Base-by-base conservation (phyloP, 2,797 vertebrate species). In the Acanthornis magna region DNA sequence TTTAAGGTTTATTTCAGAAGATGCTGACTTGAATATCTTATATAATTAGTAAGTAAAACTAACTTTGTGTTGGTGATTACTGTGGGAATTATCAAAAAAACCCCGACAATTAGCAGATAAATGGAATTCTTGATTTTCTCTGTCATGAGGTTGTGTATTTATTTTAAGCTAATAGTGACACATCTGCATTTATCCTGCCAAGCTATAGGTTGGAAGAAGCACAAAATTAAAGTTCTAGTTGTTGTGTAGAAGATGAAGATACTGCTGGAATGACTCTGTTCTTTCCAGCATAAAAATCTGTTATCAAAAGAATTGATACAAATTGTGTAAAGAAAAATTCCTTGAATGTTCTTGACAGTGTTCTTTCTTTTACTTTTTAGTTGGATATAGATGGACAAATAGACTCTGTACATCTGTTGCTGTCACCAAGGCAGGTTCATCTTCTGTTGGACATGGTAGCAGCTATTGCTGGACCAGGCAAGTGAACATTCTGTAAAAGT, bases 361-460 rank as follows among this genome's bases (percentile, higher is more conserved):
- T 65, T 88, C 22, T 43, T 88, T 43, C 29, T 93, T 95, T 97
- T 50, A 71, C 84, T 78, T 97, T 95, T 65, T 95, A 99, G 99
- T 97, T 99, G 98, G 99, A 99, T 95, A 97, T 99, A 85, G 98
- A 98, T 88, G 99, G 99, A 74, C 98, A 99, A 61, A 98, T 99
- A 78, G 99, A 99, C 82, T 98, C 98, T 15, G 70, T 99, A 84
- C 98, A 99, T 91, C 96, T 99, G 32, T 98, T 99, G 96, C 97
- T 99, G 72, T 99, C 99, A 7, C 99, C 99, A 18, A 98, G 98
- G 16, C 99, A 99, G 98, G 99, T 99, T 60, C 99, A 99, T 96
- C 98, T 99, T 94, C 98, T 99, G 2, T 95, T 99, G 96, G 99
- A 99, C 96, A 98, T 99, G 98, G 97, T 99, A 97, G 99, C 99